phyloP scores from a whole-genome alignment of 1,140 invertebrate genomes.

The Colletes gigas region DNA sequence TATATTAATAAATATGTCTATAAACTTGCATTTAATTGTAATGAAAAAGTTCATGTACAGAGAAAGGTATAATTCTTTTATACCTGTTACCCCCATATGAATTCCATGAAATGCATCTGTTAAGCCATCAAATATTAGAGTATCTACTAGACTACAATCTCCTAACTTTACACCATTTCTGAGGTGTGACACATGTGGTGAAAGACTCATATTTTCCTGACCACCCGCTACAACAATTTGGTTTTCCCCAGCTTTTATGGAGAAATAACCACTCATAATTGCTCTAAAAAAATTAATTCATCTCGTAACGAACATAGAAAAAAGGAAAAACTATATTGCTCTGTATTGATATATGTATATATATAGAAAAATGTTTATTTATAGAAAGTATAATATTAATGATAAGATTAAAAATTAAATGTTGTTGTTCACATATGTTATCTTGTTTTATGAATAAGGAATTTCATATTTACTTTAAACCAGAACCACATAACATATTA shows the following conservation, averaged over 20 bases:
- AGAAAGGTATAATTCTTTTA: conserved; percentile 8
- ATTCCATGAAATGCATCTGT: conserved; percentile 90
- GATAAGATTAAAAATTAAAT: neutral
- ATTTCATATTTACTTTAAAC: conserved; percentile 85
- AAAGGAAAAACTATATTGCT: too few species aligned
- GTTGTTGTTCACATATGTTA: neutral
- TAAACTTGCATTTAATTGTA: conserved; percentile 25
- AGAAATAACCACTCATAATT: conserved; percentile 86
- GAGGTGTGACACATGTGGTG: conserved; percentile 87
- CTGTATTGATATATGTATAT: neutral
- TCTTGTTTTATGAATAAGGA: neutral
- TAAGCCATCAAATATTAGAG: conserved; percentile 89
- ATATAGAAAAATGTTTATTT: neutral
- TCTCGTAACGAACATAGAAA: neutral
- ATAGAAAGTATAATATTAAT: neutral
- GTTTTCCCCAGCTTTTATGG: conserved; percentile 87
- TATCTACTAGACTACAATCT: conserved; percentile 84
- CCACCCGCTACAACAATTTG: conserved; percentile 90
- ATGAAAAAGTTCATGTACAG: neutral
- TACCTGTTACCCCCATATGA: conserved; percentile 94
- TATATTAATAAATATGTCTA: neutral
- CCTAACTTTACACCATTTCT: conserved; percentile 88
- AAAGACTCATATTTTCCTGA: conserved; percentile 92
- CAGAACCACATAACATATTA: conserved; percentile 94
- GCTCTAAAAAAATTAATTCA: conserved; percentile 79